A percentile compares a stretch with the other conserved stretches of the same genome.
Conservation (phyloP, 2,113 vertebrate genomes). For the Cervus canadensis region DNA sequence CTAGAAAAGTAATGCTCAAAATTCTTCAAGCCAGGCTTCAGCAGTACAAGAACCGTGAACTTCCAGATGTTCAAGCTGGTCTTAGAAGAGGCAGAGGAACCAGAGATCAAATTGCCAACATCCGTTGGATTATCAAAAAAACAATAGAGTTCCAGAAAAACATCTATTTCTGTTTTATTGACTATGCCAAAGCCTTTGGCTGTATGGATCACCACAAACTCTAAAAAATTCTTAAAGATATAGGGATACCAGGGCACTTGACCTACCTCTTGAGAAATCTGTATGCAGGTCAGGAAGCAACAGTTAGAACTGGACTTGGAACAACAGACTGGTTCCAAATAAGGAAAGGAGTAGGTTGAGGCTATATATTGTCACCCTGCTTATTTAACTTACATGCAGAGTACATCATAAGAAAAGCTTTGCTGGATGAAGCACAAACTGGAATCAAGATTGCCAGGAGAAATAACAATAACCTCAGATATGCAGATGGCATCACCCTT, state of each 20-base stretch:
- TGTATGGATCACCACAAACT: not conserved
- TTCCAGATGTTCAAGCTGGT: not conserved
- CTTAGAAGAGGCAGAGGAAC: not conserved
- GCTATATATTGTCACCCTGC: not conserved
- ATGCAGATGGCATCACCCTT: not conserved
- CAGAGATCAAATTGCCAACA: not conserved
- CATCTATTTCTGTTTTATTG: not conserved
- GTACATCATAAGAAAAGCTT: not conserved
- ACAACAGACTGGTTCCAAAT: not conserved
- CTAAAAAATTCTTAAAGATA: not conserved
- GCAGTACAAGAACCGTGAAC: fast-evolving
- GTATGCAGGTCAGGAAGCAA: not conserved
- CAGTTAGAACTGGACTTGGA: not conserved
- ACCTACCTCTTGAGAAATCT: not conserved
- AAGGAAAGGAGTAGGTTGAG: not conserved
- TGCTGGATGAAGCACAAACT: not conserved
- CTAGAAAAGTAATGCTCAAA: not conserved
- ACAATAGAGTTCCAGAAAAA: not conserved
- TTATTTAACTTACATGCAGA: not conserved
- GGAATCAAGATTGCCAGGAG: not conserved
- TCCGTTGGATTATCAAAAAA: not conserved
- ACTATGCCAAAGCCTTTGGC: not conserved
- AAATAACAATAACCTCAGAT: not conserved
- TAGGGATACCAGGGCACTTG: not conserved
- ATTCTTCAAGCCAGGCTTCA: not conserved